These are phyloP conservation scores for Lithobates sylvaticus DNA, from an alignment of 2,797 vertebrate species.

Conservation along the genomic window DNA sequence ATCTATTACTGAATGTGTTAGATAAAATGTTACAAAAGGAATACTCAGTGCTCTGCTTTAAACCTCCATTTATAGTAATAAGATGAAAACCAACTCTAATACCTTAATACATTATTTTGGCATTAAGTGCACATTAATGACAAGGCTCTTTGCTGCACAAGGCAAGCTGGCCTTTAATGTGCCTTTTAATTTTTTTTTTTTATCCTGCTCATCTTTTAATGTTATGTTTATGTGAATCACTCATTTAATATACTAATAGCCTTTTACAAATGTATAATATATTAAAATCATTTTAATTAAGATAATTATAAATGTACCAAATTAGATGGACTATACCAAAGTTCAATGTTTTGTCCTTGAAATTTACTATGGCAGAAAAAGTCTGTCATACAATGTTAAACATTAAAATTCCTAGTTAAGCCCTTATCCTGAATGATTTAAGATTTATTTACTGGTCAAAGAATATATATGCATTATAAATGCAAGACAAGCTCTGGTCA, in stretches of 20 bases:
- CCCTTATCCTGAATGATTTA: too few relatives aligned
- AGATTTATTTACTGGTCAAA: too few relatives aligned
- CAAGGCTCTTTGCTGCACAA: not conserved
- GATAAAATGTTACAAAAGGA: not conserved
- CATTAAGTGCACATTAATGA: conserved; percentile 26
- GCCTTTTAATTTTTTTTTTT: not conserved
- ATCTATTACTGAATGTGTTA: not conserved
- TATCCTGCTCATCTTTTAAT: not conserved
- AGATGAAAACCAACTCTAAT: not conserved
- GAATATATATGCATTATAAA: too few relatives aligned
- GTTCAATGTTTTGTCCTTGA: not conserved
- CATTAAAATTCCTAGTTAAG: too few relatives aligned
- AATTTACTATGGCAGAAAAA: not conserved
- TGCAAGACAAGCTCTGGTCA: too few relatives aligned
- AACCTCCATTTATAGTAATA: not conserved
- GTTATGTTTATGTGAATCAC: not conserved
- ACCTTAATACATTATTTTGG: conserved; percentile 8
- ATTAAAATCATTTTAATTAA: not conserved
- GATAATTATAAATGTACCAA: not conserved
- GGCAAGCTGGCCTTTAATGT: not conserved
- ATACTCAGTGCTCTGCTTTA: not conserved
- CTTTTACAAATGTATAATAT: not conserved
- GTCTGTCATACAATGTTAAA: too few relatives aligned
- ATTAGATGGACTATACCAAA: not conserved
- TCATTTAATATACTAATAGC: not conserved